phyloP scores from a whole-genome alignment of 2,113 vertebrate genomes.

The Pterophyllum scalare region DNA sequence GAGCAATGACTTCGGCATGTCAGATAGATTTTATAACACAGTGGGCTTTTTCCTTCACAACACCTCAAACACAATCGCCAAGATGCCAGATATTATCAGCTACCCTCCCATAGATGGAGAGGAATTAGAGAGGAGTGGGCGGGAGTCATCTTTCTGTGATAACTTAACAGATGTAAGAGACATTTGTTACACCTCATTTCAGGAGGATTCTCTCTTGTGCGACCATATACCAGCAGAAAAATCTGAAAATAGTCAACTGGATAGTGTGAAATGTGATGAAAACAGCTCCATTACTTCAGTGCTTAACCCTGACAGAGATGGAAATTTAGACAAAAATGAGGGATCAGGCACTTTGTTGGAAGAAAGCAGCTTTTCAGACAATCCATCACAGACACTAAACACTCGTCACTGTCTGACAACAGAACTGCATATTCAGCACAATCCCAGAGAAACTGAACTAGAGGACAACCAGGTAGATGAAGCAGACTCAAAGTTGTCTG shows the following conservation, averaged over 20 bases:
- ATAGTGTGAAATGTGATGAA: constrained; percentile 3
- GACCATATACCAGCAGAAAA: not conserved
- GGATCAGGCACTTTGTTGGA: not conserved
- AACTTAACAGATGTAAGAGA: constrained; percentile 20
- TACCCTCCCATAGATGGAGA: constrained; percentile 75
- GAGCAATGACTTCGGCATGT: not conserved
- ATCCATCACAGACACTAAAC: not conserved
- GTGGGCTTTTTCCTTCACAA: constrained; percentile 54
- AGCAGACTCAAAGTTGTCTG: constrained; percentile 10
- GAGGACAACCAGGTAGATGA: not conserved
- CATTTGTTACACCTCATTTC: not conserved
- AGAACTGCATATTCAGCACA: constrained; percentile 17
- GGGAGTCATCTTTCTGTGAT: constrained; percentile 13
- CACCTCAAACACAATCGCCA: constrained; percentile 46
- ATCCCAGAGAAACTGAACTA: constrained; percentile 15
- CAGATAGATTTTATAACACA: not conserved
- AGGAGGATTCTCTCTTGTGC: constrained; percentile 24
- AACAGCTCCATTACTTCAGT: not conserved
- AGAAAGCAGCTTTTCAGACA: constrained; percentile 23
- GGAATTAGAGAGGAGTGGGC: constrained; percentile 61
- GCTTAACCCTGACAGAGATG: constrained; percentile 8
- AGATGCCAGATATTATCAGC: constrained; percentile 72
- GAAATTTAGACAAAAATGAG: constrained; percentile 9
- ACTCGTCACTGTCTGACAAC: not conserved
- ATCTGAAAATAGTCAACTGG: not conserved